Conservation (phyloP, 2,113 vertebrate species). For the Siniperca knerii region DNA sequence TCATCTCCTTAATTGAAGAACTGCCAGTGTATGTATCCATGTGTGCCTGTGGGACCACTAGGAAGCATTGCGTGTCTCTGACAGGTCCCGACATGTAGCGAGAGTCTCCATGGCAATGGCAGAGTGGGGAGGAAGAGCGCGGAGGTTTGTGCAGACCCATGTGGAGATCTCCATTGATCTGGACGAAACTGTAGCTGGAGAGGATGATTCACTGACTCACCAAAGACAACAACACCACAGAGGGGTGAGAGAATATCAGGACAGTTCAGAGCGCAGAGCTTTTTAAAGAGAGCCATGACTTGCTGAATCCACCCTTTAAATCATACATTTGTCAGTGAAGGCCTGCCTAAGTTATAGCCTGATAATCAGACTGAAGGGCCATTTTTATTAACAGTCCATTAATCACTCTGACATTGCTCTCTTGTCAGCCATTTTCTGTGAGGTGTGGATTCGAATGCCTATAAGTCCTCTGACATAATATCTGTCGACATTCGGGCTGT, state of each 20-base stretch:
- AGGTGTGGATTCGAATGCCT: neutral
- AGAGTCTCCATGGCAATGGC: constrained; percentile 74
- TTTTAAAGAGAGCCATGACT: constrained; percentile 20
- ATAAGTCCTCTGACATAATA: neutral
- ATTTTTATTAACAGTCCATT: constrained; percentile 12
- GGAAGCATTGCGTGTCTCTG: constrained; percentile 23
- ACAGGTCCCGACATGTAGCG: constrained; percentile 35
- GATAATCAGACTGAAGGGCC: constrained; percentile 2
- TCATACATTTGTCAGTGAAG: constrained; percentile 14
- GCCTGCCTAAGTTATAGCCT: neutral
- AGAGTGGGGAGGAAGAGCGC: constrained; percentile 44
- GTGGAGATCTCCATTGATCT: constrained; percentile 72
- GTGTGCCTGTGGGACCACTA: constrained; percentile 2
- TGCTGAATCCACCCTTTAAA: constrained; percentile 22
- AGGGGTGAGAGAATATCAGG: constrained; percentile 30
- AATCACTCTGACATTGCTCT: constrained; percentile 14
- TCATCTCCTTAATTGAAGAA: constrained; percentile 25
- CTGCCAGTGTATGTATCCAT: neutral
- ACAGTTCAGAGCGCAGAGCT: neutral
- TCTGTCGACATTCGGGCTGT: neutral
- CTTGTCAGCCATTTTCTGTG: neutral
- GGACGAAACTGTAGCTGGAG: constrained; percentile 47
- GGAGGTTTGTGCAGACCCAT: constrained; percentile 56
- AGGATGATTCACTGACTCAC: constrained; percentile 57
- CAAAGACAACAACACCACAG: constrained; percentile 60